These are phyloP conservation scores for Octopus bimaculoides DNA, from an alignment of 1,140 invertebrate genomes.

Conservation along the genomic window DNA sequence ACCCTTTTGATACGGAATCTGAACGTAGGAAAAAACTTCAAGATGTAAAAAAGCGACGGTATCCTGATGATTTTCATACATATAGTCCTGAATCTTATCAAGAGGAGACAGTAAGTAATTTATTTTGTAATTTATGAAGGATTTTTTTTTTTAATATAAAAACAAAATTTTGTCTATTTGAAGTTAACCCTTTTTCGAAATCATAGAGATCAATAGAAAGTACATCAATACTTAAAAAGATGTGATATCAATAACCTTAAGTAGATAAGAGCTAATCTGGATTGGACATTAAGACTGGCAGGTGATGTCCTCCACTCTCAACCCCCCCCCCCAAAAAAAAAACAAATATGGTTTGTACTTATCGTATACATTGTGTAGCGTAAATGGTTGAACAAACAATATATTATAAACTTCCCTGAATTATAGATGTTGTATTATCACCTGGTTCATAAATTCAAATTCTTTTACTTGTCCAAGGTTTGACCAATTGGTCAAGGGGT, in stretches of 20 bases:
- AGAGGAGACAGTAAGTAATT: background rate
- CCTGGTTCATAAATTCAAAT: too few species aligned
- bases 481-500: too few species aligned
- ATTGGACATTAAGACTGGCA: too few species aligned
- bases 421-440: too few species aligned
- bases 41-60: slow-evolving; percentile 66
- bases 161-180: background rate
- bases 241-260: slow-evolving; percentile 10
- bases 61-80: slow-evolving; percentile 69
- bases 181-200: slow-evolving; percentile 13
- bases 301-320: too few species aligned
- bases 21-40: slow-evolving; percentile 68
- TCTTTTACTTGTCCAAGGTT: too few species aligned
- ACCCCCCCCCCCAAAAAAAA: too few species aligned
- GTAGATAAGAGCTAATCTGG: too few species aligned
- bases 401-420: too few species aligned
- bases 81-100: background rate
- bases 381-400: too few species aligned
- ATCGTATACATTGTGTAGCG: too few species aligned
- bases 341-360: too few species aligned
- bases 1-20: slow-evolving; percentile 86
- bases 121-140: background rate
- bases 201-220: slow-evolving; percentile 17
- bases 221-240: slow-evolving; percentile 22
- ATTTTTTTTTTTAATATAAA: background rate